Percentiles rank a stretch among this genome's conserved stretches.
Evolutionary conservation across 2,113 vertebrate species (phyloP).

Genomic region (Plecotus auritus): DNA sequence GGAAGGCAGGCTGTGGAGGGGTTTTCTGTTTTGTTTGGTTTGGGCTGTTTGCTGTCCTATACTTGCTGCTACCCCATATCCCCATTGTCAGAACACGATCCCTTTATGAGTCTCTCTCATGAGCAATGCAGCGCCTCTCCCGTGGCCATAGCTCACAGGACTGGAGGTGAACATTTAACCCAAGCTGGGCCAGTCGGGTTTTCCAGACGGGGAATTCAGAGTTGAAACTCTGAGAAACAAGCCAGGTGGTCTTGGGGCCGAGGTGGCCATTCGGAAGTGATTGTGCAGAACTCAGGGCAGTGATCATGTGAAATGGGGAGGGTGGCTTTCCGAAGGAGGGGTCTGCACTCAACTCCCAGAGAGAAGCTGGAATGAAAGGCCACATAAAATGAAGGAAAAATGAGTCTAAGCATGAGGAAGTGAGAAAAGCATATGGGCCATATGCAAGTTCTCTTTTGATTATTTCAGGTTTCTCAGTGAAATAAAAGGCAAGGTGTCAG

Average conservation of each 20-base stretch:
- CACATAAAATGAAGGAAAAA: background rate
- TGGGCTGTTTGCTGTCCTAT: background rate
- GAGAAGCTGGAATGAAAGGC: background rate
- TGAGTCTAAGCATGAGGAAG: background rate
- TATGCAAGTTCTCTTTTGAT: background rate
- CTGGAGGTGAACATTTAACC: background rate
- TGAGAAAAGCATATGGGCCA: background rate
- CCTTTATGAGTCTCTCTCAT: background rate
- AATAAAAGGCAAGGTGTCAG: constrained; percentile 34
- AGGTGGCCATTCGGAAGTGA: background rate
- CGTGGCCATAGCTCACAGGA: background rate
- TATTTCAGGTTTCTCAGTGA: constrained; percentile 41
- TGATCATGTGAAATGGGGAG: background rate
- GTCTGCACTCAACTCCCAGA: background rate
- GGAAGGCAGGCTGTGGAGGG: background rate
- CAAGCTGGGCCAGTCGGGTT: background rate
- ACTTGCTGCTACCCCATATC: background rate
- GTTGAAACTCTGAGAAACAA: background rate
- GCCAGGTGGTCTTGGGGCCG: background rate
- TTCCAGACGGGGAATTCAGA: background rate
- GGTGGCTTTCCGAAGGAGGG: background rate
- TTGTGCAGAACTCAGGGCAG: background rate
- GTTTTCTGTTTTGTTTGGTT: background rate
- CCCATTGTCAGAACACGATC: background rate
- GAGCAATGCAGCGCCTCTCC: background rate